phyloP scores from a whole-genome alignment of 2,888 invertebrate genomes.

The Alloplasta piceator region DNA sequence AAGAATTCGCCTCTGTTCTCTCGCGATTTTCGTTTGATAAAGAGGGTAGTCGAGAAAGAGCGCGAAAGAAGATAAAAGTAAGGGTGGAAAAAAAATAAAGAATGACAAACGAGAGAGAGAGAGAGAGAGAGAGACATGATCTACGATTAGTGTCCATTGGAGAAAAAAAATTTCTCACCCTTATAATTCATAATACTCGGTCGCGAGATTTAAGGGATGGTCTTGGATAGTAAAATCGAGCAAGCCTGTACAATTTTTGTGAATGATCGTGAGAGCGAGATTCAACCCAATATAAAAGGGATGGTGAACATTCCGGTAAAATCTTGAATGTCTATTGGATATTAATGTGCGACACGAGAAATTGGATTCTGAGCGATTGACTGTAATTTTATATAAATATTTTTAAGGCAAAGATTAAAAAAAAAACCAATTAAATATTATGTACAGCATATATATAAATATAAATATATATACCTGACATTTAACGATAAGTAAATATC shows the following conservation, averaged over 20 bases:
- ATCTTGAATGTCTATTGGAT: conserved; percentile 50
- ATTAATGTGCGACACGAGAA: conserved; percentile 68
- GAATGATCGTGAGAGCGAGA: conserved; percentile 63
- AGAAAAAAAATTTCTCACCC: conserved; percentile 4
- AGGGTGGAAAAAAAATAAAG: neutral
- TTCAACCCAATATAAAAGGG: too few species aligned
- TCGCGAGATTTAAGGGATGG: conserved; percentile 45
- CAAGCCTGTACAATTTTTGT: conserved; percentile 68
- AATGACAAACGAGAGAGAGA: conserved; percentile 20
- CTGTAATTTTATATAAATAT: conserved; percentile 83
- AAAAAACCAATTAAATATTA: conserved; percentile 81
- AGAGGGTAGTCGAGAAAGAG: conserved; percentile 45
- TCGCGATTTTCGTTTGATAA: conserved; percentile 57
- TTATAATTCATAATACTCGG: conserved; percentile 33
- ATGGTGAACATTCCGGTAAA: conserved; percentile 65
- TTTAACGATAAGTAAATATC: conserved; percentile 81
- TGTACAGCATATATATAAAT: conserved; percentile 78
- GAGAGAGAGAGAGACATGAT: conserved; percentile 43
- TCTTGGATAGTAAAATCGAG: conserved; percentile 49
- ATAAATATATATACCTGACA: conserved; percentile 75
- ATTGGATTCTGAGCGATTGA: conserved; percentile 78
- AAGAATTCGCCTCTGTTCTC: conserved; percentile 44
- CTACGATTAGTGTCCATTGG: conserved; percentile 45
- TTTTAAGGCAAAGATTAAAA: conserved; percentile 81
- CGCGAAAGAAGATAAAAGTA: conserved; percentile 35